These are phyloP conservation scores for Eugnorisma glareosa DNA, from an alignment of 2,888 invertebrate species.

Conservation along the genomic window DNA sequence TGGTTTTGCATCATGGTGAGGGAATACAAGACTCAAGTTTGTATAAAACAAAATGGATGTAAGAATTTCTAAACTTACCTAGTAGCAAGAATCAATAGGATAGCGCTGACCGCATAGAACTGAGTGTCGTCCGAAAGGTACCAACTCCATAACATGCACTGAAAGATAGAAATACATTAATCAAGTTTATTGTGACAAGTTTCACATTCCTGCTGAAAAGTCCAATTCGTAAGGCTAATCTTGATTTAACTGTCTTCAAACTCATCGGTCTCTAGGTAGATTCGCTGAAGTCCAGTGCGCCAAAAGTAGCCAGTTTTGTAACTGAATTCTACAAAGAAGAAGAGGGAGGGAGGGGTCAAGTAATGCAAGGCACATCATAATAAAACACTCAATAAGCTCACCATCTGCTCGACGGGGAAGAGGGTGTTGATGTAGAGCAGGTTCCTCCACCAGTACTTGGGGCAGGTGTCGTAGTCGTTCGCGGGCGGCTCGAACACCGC, in stretches of 20 bases:
- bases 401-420: conserved; percentile 96
- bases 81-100: conserved; percentile 95
- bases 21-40: neutral
- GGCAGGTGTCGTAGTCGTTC: conserved; percentile 95
- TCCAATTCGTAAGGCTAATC: neutral
- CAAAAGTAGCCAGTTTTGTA: neutral
- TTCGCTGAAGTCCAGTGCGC: neutral
- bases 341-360: too few species aligned
- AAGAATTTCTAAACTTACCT: conserved; percentile 80
- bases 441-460: conserved; percentile 97
- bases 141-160: conserved; percentile 98
- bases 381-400: conserved; percentile 76
- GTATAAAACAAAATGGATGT: neutral
- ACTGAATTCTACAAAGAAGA: neutral
- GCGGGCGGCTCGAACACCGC: conserved; percentile 96
- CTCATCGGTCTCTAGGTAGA: neutral
- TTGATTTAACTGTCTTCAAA: neutral
- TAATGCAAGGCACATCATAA: neutral
- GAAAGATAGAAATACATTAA: conserved; percentile 64
- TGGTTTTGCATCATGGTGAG: neutral
- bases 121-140: conserved; percentile 96
- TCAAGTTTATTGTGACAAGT: too few species aligned
- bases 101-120: conserved; percentile 95
- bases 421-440: conserved; percentile 96
- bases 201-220: neutral